These are phyloP conservation scores for Hydroisotoma schaefferi DNA, from an alignment of 2,888 invertebrate species.

Conservation along the genomic window DNA sequence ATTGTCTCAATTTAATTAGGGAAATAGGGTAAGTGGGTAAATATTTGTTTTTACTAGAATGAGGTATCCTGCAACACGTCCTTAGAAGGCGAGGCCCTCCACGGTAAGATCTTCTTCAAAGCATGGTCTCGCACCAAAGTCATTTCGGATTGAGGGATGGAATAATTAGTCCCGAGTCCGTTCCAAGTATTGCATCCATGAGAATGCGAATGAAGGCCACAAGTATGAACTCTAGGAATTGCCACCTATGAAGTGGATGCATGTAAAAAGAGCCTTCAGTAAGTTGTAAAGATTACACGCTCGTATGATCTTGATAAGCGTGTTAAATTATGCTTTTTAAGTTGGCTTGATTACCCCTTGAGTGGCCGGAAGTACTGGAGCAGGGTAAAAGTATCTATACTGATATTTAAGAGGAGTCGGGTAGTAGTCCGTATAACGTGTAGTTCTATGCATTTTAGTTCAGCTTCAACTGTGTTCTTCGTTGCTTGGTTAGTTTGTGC, in stretches of 20 bases:
- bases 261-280: too few relatives aligned
- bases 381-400: conserved; percentile 45
- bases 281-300: too few relatives aligned
- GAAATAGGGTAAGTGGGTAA: too few relatives aligned
- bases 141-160: conserved; percentile 16
- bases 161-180: conserved; percentile 32
- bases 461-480: conserved; percentile 2
- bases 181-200: conserved; percentile 43
- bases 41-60: conserved; percentile 46
- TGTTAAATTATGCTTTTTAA: neutral
- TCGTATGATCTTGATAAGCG: neutral
- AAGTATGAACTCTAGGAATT: conserved; percentile 34
- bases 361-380: conserved; percentile 41
- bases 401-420: conserved; percentile 44
- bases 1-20: too few relatives aligned
- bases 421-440: conserved; percentile 42
- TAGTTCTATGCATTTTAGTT: conserved; percentile 33
- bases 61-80: conserved; percentile 39
- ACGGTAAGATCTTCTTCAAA: conserved; percentile 43
- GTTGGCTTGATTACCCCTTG: conserved; percentile 25
- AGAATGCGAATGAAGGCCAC: conserved; percentile 31
- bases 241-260: conserved; percentile 11
- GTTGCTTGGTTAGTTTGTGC: neutral
- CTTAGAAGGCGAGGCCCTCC: conserved; percentile 32
- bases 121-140: conserved; percentile 40